Conservation (phyloP, 2,888 invertebrate genomes). For the Seira ritae region DNA sequence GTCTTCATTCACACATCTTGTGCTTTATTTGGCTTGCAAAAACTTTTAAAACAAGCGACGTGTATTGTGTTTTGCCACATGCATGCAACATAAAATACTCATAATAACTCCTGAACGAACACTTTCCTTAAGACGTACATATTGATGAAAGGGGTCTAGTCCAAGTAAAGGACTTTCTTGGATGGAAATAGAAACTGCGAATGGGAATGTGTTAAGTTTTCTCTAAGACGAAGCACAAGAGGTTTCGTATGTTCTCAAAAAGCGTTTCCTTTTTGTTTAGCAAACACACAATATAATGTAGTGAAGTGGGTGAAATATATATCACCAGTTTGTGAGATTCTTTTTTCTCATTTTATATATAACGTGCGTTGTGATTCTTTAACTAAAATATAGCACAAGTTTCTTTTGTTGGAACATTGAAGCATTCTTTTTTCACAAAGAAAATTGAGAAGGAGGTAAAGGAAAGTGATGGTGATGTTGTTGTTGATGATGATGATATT, state of each 20-base stretch:
- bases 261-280: conserved; percentile 22
- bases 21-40: conserved; percentile 1
- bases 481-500: conserved; percentile 37
- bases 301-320: conserved; percentile 1
- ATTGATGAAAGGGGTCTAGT: not conserved
- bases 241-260: no score
- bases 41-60: conserved; percentile 11
- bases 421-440: conserved; percentile 20
- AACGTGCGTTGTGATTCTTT: not conserved
- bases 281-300: conserved; percentile 9
- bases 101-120: not conserved
- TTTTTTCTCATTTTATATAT: conserved; percentile 16
- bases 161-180: not conserved
- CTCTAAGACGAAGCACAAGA: not conserved
- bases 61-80: not conserved
- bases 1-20: conserved; percentile 9
- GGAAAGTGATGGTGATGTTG: conserved; percentile 3
- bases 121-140: not conserved
- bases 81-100: conserved; percentile 15
- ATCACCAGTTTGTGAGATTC: conserved; percentile 6
- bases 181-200: not conserved
- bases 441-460: conserved; percentile 15
- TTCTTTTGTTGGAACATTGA: not conserved
- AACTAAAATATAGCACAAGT: not conserved
- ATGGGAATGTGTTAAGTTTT: conserved; percentile 19